Base-by-base conservation (phyloP, 2,888 invertebrate species). In the Unio pictorum region DNA sequence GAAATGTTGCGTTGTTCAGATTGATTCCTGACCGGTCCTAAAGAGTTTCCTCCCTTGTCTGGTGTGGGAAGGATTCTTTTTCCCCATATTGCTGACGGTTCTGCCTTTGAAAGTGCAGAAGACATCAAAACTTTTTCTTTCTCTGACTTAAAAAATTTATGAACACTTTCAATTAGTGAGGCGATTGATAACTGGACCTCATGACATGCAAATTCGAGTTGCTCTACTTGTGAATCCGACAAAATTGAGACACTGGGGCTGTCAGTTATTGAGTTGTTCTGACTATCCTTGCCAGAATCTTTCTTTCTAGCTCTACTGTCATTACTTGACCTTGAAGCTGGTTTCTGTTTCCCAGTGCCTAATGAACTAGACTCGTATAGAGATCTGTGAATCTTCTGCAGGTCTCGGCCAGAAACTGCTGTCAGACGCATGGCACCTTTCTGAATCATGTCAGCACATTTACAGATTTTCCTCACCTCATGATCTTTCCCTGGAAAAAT, bases 381-480 rank as follows among this genome's bases (percentile, higher is more conserved):
- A 8, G 64, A 34, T n/a, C 60, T 45, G 1, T 66, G 58, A 20
- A 68, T 57, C 61, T 68, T 72, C 55, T 65, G 55, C 4, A 71
- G 11, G n/a, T 78, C 76, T 6, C 60, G 60, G 18, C 69, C 73
- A 6, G 80, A 72, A 0, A 75, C 75, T 28, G 69, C 58, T 3
- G 82, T 67, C 26, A 86, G 73, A 54, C 80, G 76, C 34, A 64
- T 72, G 0, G 81, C 69, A 55, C 78, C 75, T 66, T 79, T 81
- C 69, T 82, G 82, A 45, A 86, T 81, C 67, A 84, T 70, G 34
- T 85, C 85, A 4, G 81, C 79, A 80, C 81, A 86, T 66, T 78
- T 71, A 18, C 79, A 75, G 11, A 86, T 34, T 59, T 83, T 79
- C 26, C 79, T 68, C 15, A 80, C 59, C 60, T 83, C 81, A 64